phyloP scores from a whole-genome alignment of 2,113 vertebrate genomes.

The Zosterops japonicus region DNA sequence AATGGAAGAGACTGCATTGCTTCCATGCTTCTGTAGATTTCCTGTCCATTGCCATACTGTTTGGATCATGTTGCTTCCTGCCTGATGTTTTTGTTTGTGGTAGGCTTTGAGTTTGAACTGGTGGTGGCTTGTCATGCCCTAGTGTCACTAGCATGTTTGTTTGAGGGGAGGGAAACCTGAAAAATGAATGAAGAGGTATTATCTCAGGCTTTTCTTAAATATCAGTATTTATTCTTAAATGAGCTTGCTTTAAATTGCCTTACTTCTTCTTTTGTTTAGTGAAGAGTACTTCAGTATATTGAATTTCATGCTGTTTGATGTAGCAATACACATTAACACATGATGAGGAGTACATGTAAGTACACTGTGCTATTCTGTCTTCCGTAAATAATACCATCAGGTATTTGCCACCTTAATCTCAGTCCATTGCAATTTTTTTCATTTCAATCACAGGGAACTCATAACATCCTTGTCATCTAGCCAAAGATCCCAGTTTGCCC shows the following conservation, averaged over 20 bases:
- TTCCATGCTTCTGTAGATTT: neutral
- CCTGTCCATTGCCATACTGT: neutral
- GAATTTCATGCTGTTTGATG: slow-evolving; percentile 5
- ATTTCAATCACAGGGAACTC: neutral
- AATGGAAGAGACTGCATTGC: neutral
- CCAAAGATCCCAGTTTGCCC: neutral
- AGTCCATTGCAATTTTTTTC: neutral
- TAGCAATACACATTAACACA: neutral
- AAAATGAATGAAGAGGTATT: neutral
- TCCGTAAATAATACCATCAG: neutral
- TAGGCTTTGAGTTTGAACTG: neutral
- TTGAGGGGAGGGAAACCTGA: neutral
- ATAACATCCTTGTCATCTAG: neutral
- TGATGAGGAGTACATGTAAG: neutral
- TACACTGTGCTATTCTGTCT: neutral
- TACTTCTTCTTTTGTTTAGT: neutral
- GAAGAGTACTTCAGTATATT: neutral
- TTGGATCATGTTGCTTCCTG: neutral
- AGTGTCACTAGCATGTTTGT: neutral
- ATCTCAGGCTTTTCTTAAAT: neutral
- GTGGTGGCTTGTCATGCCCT: neutral
- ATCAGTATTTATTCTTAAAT: neutral
- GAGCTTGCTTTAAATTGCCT: slow-evolving; percentile 3
- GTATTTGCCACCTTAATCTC: neutral
- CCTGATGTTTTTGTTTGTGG: neutral